Evolutionary conservation across 1,140 invertebrate genomes (phyloP).

Genomic region (Gryllus bimaculatus): DNA sequence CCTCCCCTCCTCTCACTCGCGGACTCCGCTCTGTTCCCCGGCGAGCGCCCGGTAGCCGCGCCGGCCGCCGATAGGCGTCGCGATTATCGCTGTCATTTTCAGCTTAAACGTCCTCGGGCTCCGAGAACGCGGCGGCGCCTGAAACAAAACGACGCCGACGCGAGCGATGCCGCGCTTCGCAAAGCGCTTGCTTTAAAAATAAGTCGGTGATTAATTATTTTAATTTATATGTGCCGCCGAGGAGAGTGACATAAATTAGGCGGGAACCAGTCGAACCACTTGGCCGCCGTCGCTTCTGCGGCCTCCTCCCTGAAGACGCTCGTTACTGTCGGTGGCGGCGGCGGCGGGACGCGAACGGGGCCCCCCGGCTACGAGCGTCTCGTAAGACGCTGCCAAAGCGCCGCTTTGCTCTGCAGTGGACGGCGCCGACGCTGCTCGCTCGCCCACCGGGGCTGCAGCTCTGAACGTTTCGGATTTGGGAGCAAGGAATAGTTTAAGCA

Average conservation of each 20-base stretch:
- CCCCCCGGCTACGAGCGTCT: neutral
- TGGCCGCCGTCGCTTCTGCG: neutral
- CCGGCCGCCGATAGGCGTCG: neutral
- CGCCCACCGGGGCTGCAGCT: too few species aligned
- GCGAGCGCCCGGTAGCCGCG: neutral
- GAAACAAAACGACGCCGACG: neutral
- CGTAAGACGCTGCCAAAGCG: too few species aligned
- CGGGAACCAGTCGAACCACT: neutral
- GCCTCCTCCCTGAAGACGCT: neutral
- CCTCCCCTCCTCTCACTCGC: neutral
- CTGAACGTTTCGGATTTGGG: too few species aligned
- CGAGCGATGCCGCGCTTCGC: neutral
- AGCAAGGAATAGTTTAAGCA: too few species aligned
- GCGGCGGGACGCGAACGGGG: neutral
- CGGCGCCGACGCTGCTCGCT: too few species aligned
- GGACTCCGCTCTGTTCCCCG: too few species aligned
- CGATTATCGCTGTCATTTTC: conserved; percentile 4
- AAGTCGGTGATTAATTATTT: conserved; percentile 2
- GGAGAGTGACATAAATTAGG: neutral
- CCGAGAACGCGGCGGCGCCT: neutral
- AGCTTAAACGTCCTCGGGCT: neutral
- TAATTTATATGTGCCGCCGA: neutral
- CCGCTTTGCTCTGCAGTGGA: too few species aligned
- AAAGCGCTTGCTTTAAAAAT: neutral
- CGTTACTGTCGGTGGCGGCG: neutral